Evolutionary conservation across 1,140 invertebrate species (phyloP).

Genomic region (Bilobella aurantiaca): DNA sequence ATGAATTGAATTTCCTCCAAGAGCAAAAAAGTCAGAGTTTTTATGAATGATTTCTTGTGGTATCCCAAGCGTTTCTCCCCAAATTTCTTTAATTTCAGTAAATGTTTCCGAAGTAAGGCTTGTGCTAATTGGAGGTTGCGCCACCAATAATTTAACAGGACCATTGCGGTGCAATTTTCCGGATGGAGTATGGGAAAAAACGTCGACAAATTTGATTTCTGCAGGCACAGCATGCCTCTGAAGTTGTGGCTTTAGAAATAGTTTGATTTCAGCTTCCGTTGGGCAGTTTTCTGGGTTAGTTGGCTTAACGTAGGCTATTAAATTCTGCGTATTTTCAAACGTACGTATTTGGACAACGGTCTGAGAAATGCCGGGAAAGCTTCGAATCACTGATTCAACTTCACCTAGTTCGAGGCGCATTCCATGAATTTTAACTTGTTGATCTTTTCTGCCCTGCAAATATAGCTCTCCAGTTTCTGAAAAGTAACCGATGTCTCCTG

Average conservation of each 20-base stretch:
- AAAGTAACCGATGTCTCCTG: constrained; percentile 5
- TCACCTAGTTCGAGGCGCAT: not conserved
- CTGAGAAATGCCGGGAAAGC: not conserved
- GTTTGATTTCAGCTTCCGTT: not conserved
- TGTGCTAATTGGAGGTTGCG: too few species aligned
- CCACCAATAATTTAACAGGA: too few species aligned
- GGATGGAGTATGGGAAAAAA: not conserved
- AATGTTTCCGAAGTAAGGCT: too few species aligned
- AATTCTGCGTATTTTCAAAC: not conserved
- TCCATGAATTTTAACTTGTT: not conserved
- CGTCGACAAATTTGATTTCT: not conserved
- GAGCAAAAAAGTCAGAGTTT: not conserved
- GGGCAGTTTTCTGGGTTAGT: not conserved
- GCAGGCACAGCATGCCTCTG: not conserved
- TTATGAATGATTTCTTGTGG: not conserved
- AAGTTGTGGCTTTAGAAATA: not conserved
- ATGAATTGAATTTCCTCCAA: not conserved
- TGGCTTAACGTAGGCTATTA: not conserved
- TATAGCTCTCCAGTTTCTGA: not conserved
- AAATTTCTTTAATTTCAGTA: not conserved
- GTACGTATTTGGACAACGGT: not conserved
- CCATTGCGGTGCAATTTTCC: not conserved
- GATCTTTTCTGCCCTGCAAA: not conserved
- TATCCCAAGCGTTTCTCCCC: not conserved
- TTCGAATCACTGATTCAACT: not conserved